Percentiles rank a stretch among this genome's conserved stretches.
phyloP scores from a whole-genome alignment of 2,797 vertebrate species.

The Melopsittacus undulatus region DNA sequence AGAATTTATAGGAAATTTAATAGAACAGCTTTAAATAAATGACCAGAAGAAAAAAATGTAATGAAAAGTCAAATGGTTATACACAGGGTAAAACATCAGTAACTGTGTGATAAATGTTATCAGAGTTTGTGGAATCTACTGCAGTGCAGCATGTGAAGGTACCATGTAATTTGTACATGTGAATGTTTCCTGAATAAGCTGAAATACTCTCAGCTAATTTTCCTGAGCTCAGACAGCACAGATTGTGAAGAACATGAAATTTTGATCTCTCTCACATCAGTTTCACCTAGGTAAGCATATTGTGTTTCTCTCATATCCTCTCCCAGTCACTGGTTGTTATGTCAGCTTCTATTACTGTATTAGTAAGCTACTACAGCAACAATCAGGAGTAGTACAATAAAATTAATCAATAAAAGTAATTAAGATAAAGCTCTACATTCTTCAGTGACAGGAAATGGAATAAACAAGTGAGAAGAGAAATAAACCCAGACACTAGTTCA shows the following conservation, averaged over 20 bases:
- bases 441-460: not conserved
- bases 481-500: not conserved
- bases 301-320: not conserved
- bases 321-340: not conserved
- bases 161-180: not conserved
- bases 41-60: not conserved
- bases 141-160: not conserved
- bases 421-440: not conserved
- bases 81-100: not conserved
- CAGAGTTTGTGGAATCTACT: not conserved
- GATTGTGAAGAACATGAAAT: not conserved
- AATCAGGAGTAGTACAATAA: not conserved
- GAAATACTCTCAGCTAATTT: not conserved
- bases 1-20: not conserved
- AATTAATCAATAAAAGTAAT: conserved; percentile 32
- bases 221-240: not conserved
- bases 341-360: conserved; percentile 23
- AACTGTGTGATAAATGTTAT: not conserved
- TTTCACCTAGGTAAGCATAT: conserved; percentile 21
- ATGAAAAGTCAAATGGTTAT: not conserved
- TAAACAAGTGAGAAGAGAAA: not conserved
- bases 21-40: not conserved
- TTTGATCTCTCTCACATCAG: not conserved
- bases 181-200: not conserved
- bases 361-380: conserved; percentile 39